Conservation (phyloP, 2,113 vertebrate species). For the Brachirus orientalis region DNA sequence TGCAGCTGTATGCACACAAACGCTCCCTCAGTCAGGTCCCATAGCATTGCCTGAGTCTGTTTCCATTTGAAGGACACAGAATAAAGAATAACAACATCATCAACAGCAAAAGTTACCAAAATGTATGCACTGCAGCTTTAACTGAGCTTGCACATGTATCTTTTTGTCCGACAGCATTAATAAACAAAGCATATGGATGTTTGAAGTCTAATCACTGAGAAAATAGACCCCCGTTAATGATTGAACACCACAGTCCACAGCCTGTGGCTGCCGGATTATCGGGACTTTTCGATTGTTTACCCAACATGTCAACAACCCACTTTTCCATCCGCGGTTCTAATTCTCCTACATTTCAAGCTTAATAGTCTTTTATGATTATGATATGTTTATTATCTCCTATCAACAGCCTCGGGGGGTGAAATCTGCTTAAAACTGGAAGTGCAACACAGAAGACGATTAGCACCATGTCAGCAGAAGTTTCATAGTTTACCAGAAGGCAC, state of each 20-base stretch:
- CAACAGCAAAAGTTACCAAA: no score
- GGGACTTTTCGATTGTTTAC: constrained; percentile 58
- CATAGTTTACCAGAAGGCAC: constrained; percentile 21
- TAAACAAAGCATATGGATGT: constrained; percentile 69
- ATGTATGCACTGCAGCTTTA: not conserved
- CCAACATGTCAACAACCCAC: constrained; percentile 53
- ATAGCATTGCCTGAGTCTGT: no score
- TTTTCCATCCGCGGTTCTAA: constrained; percentile 43
- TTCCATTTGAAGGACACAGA: no score
- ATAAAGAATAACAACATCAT: no score
- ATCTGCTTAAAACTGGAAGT: constrained; percentile 53
- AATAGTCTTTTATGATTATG: constrained; percentile 63
- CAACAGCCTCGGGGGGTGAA: constrained; percentile 58
- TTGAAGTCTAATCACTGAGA: constrained; percentile 72
- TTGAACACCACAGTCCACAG: constrained; percentile 52
- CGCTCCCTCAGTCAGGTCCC: no score
- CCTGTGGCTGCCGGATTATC: constrained; percentile 61
- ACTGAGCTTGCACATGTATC: constrained; percentile 46
- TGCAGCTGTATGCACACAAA: no score
- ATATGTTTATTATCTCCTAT: constrained; percentile 66
- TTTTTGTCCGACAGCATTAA: constrained; percentile 56
- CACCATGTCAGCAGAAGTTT: constrained; percentile 42
- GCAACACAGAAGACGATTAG: constrained; percentile 63
- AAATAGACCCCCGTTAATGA: constrained; percentile 52
- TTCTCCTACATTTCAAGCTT: constrained; percentile 49